phyloP scores from a whole-genome alignment of 2,113 vertebrate species.

The Percina caprodes region DNA sequence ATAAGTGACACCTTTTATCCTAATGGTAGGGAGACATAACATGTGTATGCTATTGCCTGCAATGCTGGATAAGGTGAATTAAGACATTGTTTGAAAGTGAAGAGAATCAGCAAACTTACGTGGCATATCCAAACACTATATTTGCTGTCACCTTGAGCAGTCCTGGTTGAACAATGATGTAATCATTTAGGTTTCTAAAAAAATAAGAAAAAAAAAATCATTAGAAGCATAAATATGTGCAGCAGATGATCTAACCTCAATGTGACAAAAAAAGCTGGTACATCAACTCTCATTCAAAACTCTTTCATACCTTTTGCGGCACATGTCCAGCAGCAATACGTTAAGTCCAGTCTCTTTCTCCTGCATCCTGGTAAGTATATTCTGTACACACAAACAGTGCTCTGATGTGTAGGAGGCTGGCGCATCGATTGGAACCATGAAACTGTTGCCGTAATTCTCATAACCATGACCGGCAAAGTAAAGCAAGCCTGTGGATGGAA shows the following conservation, averaged over 20 bases:
- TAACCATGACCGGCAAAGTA: constrained; percentile 91
- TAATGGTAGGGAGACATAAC: background rate
- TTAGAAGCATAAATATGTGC: background rate
- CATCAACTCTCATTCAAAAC: background rate
- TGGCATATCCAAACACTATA: constrained; percentile 91
- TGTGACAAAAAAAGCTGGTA: background rate
- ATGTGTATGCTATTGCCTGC: background rate
- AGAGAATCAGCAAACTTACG: constrained; percentile 78
- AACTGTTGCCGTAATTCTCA: constrained; percentile 92
- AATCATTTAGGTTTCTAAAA: constrained; percentile 87
- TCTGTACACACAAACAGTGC: constrained; percentile 89
- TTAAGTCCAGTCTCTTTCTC: constrained; percentile 88
- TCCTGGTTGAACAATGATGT: constrained; percentile 83
- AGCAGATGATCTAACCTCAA: background rate
- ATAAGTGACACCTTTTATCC: background rate
- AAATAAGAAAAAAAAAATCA: constrained; percentile 63
- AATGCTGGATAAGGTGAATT: background rate
- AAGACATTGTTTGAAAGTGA: background rate
- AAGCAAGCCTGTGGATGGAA: constrained; percentile 83
- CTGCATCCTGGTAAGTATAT: constrained; percentile 88
- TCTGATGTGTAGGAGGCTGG: constrained; percentile 86
- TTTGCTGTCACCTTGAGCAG: constrained; percentile 88
- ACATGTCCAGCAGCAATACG: constrained; percentile 91
- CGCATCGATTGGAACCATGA: constrained; percentile 90
- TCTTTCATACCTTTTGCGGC: constrained; percentile 86